Evolutionary conservation across 1,140 invertebrate species (phyloP), one percentile per base, ranked within the genome.

Genomic region (Drosophila parabipectinata): DNA sequence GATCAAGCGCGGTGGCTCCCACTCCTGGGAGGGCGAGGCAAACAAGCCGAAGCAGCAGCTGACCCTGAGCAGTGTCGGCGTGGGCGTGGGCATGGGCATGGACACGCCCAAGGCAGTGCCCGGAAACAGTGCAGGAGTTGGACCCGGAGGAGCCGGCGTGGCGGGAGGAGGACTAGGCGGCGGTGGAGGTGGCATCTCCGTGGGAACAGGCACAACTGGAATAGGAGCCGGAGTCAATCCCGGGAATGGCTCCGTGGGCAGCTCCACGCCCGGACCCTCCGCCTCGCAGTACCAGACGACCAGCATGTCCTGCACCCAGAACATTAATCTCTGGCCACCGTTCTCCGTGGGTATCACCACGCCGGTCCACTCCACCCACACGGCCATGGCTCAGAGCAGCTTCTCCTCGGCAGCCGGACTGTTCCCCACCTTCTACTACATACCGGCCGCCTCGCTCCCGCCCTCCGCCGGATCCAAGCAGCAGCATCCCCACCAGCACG

Each of bases 311-410:
- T 90, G 72, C 41, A 72, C 88, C 0, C 84, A 79, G 30, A 90
- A 72, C 37, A 90, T 94, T 2, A 94, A 94, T 75, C 68, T 94
- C 4, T 95, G 94, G 94, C 93, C 94, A 2, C 94, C 94, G 2
- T 93, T 94, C 79, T 93, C 94, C 2, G 92, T 94, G 12, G 92
- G 93, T 8, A 79, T 94, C 4, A 93, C 94, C 7, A 90, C 93
- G 1, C 61, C 91, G 50, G 79, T 69, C 30, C 92, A 79, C 79
- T 92, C 78, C 61, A 87, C 92, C 57, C 80, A 83, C 67, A 87
- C 82, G 77, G 92, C 84, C 3, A 56, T 79, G n/a, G 64, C 92
- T 5, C 83, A 80, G 44, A 91, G 71, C 37, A 81, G 79, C 39
- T 89, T 91, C 55, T 78, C 91, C 63, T 3, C 88, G 74, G 68